These are phyloP conservation scores for Phodopus roborovskii DNA, from an alignment of 2,113 vertebrate species.

Conservation along the genomic window DNA sequence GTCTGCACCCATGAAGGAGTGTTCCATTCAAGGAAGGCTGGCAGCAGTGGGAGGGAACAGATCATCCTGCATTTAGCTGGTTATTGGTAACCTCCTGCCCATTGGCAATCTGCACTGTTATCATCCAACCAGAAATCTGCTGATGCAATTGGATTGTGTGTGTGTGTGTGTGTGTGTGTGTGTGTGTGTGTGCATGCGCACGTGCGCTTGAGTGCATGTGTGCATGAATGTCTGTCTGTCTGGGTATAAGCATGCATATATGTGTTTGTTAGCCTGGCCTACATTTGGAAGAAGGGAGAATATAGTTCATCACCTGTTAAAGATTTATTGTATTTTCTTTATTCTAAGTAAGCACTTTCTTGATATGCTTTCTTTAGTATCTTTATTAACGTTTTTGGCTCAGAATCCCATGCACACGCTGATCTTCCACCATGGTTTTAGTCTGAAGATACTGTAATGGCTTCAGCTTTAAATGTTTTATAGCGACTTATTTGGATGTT, in stretches of 20 bases:
- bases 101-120: background rate
- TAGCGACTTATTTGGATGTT: background rate
- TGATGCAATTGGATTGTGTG: background rate
- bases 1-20: background rate
- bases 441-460: background rate
- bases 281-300: background rate
- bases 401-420: background rate
- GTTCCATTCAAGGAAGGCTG: background rate
- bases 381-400: conserved; percentile 38
- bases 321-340: conserved; percentile 10
- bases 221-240: background rate
- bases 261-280: background rate
- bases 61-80: background rate
- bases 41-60: background rate
- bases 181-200: background rate
- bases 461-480: conserved; percentile 19
- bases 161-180: background rate
- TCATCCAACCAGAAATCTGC: background rate
- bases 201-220: background rate
- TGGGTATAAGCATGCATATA: background rate
- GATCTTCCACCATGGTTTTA: background rate
- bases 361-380: background rate
- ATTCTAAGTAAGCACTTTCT: conserved; percentile 4
- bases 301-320: background rate
- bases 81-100: background rate